A percentile compares a stretch with the other conserved stretches of the same genome.
Evolutionary conservation across 30 jellyfish, hydroid and myxozoan species (phyloP).

Genomic region (Turritopsis rubra): DNA sequence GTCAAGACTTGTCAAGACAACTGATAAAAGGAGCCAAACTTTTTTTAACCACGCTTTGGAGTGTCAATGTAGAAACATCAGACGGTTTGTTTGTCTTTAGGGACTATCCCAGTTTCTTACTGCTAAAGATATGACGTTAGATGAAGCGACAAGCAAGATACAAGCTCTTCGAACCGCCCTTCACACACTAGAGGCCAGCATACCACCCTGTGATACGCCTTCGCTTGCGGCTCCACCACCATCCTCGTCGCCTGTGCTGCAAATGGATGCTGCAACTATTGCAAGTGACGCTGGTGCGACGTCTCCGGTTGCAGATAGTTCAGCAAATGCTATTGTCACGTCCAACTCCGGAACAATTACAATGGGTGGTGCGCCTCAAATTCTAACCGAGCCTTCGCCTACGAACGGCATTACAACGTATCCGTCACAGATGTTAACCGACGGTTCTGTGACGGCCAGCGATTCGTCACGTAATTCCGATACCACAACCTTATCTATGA

Average conservation of each 20-base stretch:
- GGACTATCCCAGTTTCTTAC: conserved; percentile 17
- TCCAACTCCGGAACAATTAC: background rate
- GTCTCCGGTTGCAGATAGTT: background rate
- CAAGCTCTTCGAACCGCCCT: conserved; percentile 22
- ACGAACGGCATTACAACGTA: background rate
- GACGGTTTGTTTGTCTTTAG: no score
- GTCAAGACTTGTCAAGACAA: no score
- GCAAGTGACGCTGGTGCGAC: background rate
- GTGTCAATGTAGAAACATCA: no score
- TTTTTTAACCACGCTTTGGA: no score
- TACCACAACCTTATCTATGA: background rate
- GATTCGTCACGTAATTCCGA: background rate
- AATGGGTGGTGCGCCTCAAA: background rate
- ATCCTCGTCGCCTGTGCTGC: background rate
- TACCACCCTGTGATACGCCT: conserved; percentile 33
- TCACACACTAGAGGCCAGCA: background rate
- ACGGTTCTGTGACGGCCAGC: background rate
- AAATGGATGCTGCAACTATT: background rate
- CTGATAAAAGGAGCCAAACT: no score
- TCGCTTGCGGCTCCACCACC: background rate
- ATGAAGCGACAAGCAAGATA: conserved; percentile 26
- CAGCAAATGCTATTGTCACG: background rate
- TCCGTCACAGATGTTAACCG: background rate
- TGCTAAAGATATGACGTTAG: conserved; percentile 20
- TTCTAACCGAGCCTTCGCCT: background rate